A percentile compares a stretch with the other conserved stretches of the same genome.
Evolutionary conservation across 2,113 vertebrate genomes (phyloP).

Genomic region (Anseranas semipalmata): DNA sequence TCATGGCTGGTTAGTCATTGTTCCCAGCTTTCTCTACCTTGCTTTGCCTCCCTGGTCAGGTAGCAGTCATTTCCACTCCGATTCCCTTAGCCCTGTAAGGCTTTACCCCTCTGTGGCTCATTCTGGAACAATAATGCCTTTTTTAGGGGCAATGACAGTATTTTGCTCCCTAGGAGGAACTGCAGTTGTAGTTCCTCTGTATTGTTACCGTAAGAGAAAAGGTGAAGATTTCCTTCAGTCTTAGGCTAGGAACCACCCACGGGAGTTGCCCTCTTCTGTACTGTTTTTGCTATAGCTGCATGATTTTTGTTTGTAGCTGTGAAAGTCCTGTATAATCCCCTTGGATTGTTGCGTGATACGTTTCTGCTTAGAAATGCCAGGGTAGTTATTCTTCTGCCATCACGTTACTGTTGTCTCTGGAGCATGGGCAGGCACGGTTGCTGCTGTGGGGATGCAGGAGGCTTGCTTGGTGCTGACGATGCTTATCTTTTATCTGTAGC

Average conservation of each 20-base stretch:
- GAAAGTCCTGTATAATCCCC: background rate
- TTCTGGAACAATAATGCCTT: background rate
- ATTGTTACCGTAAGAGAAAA: slow-evolving; percentile 1
- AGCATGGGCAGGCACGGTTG: background rate
- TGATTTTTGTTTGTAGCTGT: background rate
- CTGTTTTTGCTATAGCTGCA: slow-evolving; percentile 28
- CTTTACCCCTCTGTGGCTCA: background rate
- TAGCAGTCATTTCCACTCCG: background rate
- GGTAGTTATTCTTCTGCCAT: background rate
- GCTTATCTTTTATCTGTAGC: background rate
- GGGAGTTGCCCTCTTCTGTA: slow-evolving; percentile 18
- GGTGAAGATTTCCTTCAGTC: background rate
- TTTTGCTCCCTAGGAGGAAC: background rate
- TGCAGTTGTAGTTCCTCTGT: background rate
- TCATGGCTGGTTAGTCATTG: background rate
- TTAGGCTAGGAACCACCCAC: background rate
- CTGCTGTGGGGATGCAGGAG: background rate
- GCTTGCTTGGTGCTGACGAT: background rate
- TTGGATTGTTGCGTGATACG: background rate
- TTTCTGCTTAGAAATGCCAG: background rate
- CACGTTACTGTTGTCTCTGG: background rate
- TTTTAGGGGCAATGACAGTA: background rate
- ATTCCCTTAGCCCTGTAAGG: background rate
- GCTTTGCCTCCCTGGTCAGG: background rate
- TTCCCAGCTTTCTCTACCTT: background rate